Evolutionary conservation across 2,113 vertebrate genomes (phyloP), one percentile per base, ranked within the genome.

Genomic region (Plecotus auritus): DNA sequence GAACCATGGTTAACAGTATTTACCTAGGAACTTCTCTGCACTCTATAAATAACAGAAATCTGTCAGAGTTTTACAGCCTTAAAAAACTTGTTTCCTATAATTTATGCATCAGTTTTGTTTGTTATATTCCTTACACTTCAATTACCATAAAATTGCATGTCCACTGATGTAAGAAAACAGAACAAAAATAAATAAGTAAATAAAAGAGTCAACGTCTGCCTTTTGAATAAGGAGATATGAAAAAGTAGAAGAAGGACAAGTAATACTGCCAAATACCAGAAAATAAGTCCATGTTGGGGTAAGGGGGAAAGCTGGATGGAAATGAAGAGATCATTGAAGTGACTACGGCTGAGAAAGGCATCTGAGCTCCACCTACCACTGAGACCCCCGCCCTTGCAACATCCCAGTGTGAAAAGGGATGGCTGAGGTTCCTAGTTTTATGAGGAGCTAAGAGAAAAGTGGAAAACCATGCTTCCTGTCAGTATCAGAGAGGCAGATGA

Each of bases 61-160:
- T 90, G 32, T 66, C 13, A 88, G 74, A 70, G 1, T 70, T 74
- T 40, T 14, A 45, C 8, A 32, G 1, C 2, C 12, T 70, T 42
- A 26, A 84, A 82, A 84, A 40, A 13, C 16, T 56, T 83, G 86
- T 42, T 66, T 90, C 59, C 73, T 49, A 9, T 40, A 26, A 59
- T 56, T 77, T 82, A 49, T 77, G 4, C 7, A 51, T 69, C 30
- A 35, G 7, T 80, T 69, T 96, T 70, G 2, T 45, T 88, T 37
- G 30, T 47, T 96, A 4, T 32, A 45, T 56, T 5, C 20, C 11
- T 80, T 72, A 9, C 4, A 54, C 30, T 81, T 81, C 37, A 61
- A 17, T 56, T 85, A 37, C 7, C 49, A 23, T 77, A 30, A 84
- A 93, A 91, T 59, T 82, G 56, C 30, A 72, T 81, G 16, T 28